Evolutionary conservation across 2,113 vertebrate genomes (phyloP).

Genomic region (Aepyceros melampus): DNA sequence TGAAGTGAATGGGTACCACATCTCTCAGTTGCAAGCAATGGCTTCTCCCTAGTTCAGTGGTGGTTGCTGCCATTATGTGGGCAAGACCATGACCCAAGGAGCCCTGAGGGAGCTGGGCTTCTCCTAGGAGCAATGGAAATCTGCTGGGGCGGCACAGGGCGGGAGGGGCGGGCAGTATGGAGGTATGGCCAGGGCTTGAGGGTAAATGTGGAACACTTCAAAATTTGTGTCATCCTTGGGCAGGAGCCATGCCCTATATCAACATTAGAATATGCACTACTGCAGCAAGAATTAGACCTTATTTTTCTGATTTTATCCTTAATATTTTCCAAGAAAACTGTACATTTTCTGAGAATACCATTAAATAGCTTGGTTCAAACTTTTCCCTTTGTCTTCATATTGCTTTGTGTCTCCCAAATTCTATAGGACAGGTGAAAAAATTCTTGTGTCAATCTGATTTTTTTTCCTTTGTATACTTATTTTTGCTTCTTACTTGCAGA

Average conservation of each 20-base stretch:
- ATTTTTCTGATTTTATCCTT: not conserved
- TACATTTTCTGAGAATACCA: not conserved
- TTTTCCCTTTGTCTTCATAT: not conserved
- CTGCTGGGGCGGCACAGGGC: rapidly evolving
- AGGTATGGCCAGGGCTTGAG: not conserved
- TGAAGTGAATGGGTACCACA: not conserved
- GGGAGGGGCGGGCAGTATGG: rapidly evolving
- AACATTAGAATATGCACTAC: not conserved
- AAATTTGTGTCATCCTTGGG: not conserved
- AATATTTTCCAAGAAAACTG: not conserved
- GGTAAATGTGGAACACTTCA: not conserved
- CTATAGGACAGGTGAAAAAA: not conserved
- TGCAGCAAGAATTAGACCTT: not conserved
- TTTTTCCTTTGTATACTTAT: not conserved
- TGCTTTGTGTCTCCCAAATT: not conserved
- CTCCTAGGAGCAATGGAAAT: not conserved
- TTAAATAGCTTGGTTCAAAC: not conserved
- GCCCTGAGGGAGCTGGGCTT: not conserved
- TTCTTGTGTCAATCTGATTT: not conserved
- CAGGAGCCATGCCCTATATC: not conserved
- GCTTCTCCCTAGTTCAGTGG: not conserved
- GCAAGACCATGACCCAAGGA: not conserved
- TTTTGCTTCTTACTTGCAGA: not conserved
- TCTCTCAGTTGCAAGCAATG: not conserved
- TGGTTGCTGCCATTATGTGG: not conserved